Conservation (phyloP, 2,888 invertebrate genomes). For the Notocelia uddmanniana region DNA sequence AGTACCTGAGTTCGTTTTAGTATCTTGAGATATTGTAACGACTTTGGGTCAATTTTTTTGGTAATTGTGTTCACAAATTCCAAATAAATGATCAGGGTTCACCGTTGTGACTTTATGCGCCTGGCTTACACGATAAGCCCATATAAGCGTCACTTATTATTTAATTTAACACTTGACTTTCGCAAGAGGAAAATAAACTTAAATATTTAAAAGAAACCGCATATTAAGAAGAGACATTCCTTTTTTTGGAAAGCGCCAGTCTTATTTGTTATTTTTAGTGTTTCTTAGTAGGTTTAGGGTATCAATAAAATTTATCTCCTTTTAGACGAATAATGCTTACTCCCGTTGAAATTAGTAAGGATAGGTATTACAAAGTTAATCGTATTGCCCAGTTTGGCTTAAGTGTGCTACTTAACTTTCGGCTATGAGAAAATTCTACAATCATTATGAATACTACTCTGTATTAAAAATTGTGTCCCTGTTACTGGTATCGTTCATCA, state of each 20-base stretch:
- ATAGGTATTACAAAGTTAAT: not conserved
- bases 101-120: slow-evolving; percentile 37
- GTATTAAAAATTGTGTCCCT: not conserved
- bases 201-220: slow-evolving; percentile 17
- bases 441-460: not conserved
- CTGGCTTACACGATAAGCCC: slow-evolving; percentile 35
- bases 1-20: slow-evolving; percentile 51
- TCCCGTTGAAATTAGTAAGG: not conserved
- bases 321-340: not conserved
- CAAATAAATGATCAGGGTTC: slow-evolving; percentile 50
- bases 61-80: slow-evolving; percentile 53
- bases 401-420: too few species aligned
- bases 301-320: not conserved
- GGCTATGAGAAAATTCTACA: not conserved
- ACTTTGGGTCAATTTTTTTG: slow-evolving; percentile 51
- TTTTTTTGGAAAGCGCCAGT: not conserved
- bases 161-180: slow-evolving; percentile 30
- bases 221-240: not conserved
- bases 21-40: slow-evolving; percentile 62
- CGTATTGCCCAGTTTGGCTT: not conserved
- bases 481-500: slow-evolving; percentile 65
- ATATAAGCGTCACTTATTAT: slow-evolving; percentile 36
- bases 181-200: slow-evolving; percentile 19
- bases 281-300: not conserved
- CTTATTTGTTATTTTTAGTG: not conserved